Evolutionary conservation across 2,797 vertebrate genomes (phyloP).

Genomic region (Cuniculus paca): DNA sequence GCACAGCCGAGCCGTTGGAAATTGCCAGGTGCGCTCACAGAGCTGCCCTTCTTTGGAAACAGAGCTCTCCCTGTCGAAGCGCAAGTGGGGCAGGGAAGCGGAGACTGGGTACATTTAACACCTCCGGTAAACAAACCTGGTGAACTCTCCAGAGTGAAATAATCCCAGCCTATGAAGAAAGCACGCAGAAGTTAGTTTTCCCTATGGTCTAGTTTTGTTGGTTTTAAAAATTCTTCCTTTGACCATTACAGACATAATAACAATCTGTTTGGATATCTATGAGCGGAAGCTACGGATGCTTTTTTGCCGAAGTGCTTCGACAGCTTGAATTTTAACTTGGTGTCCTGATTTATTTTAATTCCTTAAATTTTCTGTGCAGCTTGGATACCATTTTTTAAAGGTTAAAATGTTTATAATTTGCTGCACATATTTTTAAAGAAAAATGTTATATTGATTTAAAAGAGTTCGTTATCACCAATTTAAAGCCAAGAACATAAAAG

Average conservation of each 20-base stretch:
- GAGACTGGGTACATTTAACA: neutral
- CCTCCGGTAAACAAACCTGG: neutral
- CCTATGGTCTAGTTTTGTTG: neutral
- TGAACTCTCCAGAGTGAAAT: neutral
- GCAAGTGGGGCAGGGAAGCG: neutral
- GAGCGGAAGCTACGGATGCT: neutral
- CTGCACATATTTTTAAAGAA: neutral
- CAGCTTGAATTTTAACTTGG: slow-evolving; percentile 44
- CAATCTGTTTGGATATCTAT: neutral
- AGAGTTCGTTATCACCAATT: neutral
- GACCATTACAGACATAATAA: neutral
- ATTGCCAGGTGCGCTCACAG: slow-evolving; percentile 27
- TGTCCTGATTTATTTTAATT: slow-evolving; percentile 30
- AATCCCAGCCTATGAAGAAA: neutral
- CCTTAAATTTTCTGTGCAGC: neutral
- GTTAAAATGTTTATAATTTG: neutral
- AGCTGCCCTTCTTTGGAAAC: slow-evolving; percentile 6
- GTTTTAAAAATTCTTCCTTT: neutral
- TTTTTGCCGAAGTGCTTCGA: slow-evolving; percentile 19
- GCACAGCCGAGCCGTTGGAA: neutral
- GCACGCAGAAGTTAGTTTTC: neutral
- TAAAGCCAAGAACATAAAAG: slow-evolving; percentile 12
- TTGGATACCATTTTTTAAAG: neutral
- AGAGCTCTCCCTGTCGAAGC: neutral
- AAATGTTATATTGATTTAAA: slow-evolving; percentile 9